Evolutionary conservation across 2,888 invertebrate genomes (phyloP), one percentile per base, ranked within the genome.

Genomic region (Scaptomyza caliginosa): DNA sequence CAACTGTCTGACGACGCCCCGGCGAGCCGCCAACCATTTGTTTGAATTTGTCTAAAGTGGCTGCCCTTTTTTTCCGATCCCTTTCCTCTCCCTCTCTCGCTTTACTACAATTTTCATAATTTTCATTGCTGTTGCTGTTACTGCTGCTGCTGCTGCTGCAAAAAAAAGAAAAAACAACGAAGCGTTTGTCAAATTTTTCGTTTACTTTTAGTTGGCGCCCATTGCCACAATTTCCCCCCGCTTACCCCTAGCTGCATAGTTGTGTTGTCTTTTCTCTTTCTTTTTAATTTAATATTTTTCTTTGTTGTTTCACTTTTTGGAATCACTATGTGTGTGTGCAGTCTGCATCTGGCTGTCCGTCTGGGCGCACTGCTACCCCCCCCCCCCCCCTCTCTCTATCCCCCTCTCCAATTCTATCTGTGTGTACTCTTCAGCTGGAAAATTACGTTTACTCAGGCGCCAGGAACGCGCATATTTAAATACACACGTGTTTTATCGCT

Each of bases 401-500:
- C 17, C 19, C n/a, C 42, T 30, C 24, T 34, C 30, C 23, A 17
- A 7, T 1, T 19, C 34, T 16, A 19, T 19, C 26, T 8, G n/a
- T 63, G 65, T 52, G 32, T 39, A 49, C 67, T 75, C 59, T 75
- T 65, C 50, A 73, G 75, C 52, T 75, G 86, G 39, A 91, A 91
- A 34, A 91, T 90, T 91, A 90, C 90, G 90, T 91, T 91, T 90
- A 90, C 90, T 87, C 90, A 91, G 88, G 90, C 91, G 88, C 89
- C 91, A 87, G 87, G 86, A n/a, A n/a, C 86, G 85, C 82, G 86
- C 83, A 81, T 90, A 90, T 91, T 91, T 90, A 91, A 91, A 91
- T 90, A 88, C 89, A 91, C 91, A 91, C 91, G 91, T 91, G 91
- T 90, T 90, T 90, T 91, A 91, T 91, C 91, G 86, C 90, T 89